Base-by-base conservation (phyloP, 2,797 vertebrate genomes). In the Microctenopoma stevenorrisi region DNA sequence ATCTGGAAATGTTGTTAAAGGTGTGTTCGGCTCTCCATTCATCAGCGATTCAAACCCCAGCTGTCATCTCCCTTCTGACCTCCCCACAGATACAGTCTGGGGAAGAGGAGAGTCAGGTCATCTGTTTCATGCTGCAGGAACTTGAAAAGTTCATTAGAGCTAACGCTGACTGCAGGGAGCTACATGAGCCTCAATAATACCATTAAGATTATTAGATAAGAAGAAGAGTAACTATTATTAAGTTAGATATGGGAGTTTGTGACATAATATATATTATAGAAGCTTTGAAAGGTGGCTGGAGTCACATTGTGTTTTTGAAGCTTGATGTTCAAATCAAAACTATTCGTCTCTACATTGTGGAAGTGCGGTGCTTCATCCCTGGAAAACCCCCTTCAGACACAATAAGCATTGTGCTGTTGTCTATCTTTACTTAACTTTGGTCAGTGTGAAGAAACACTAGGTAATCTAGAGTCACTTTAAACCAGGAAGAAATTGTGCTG, bases 1-100 rank as follows among this genome's bases (percentile, higher is more conserved):
- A 85, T 92, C 88, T 93, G 89, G 67, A 83, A 79, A 90, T 91
- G 83, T 75, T 68, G 42, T 92, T 86, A 78, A 69, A 81, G 74
- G 79, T 85, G 79, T 80, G 61, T 58, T 75, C 62, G 72, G 71
- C 70, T 84, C 56, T 72, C 38, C 68, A 72, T 82, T 71, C 71
- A 76, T 86, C 73, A 86, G 73, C 77, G 66, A 86, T 74, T 76
- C 81, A 83, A 89, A 90, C 47, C 79, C 66, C 82, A 91, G 87
- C 85, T 91, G 88, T 76, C 63, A 68, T 84, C 61, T 86, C 79
- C 61, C 71, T 40, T 59, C 79, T 85, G 76, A 86, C 54, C 33
- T 74, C 62, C 77, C 81, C 63, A 79, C 63, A 46, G 79, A 76
- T 63, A 69, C 75, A 53, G 55, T 82, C 72, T 76, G 55, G 35